These are phyloP conservation scores for Hirtodrosophila alboralis DNA, from an alignment of 2,888 invertebrate species.

Conservation along the genomic window DNA sequence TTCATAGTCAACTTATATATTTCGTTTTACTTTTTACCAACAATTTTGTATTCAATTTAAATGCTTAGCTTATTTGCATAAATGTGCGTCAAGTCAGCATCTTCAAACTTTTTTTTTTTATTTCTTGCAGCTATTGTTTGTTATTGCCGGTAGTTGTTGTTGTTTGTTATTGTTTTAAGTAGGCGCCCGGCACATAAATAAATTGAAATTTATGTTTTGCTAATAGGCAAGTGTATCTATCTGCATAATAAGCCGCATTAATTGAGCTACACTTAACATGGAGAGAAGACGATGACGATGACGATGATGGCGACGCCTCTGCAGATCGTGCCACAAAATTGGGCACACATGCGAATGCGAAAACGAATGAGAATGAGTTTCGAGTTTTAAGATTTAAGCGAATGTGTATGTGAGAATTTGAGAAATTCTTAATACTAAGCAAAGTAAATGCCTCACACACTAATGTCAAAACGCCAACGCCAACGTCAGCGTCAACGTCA, in stretches of 20 bases:
- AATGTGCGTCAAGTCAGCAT: constrained; percentile 62
- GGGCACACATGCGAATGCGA: constrained; percentile 35
- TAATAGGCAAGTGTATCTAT: constrained; percentile 63
- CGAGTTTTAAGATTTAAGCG: not conserved
- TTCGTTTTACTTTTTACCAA: constrained; percentile 3
- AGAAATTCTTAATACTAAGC: constrained; percentile 19
- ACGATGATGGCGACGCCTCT: constrained; percentile 40
- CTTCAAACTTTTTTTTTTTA: constrained; percentile 26
- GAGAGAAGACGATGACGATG: constrained; percentile 9
- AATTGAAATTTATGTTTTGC: constrained; percentile 70
- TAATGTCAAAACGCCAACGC: constrained; percentile 24
- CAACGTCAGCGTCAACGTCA: constrained; percentile 25
- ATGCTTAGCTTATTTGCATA: constrained; percentile 62
- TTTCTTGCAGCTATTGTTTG: constrained; percentile 34
- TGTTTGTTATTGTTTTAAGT: constrained; percentile 36
- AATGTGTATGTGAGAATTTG: constrained; percentile 8
- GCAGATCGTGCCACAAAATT: constrained; percentile 50
- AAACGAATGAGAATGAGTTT: constrained; percentile 2
- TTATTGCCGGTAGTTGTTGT: constrained; percentile 18
- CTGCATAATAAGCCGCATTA: constrained; percentile 68
- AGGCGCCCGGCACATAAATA: constrained; percentile 50
- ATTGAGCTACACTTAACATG: constrained; percentile 49
- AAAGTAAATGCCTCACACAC: constrained; percentile 50
- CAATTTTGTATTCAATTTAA: constrained; percentile 54
- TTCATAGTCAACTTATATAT: constrained; percentile 1